Evolutionary conservation across 2,888 invertebrate genomes (phyloP).

Genomic region (Polyommatus icarus): DNA sequence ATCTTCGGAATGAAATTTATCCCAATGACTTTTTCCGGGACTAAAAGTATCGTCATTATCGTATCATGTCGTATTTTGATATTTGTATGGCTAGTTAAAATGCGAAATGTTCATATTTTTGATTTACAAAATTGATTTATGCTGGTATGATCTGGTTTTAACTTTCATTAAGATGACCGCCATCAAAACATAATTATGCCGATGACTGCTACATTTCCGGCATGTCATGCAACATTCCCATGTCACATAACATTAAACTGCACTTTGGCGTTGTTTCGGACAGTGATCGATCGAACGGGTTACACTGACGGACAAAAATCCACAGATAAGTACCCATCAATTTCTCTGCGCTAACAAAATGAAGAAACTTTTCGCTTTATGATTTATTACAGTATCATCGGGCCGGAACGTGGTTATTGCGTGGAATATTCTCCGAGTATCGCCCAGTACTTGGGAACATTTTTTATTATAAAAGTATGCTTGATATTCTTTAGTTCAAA

Average conservation of each 20-base stretch:
- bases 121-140: too few species aligned
- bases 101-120: too few species aligned
- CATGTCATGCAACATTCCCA: background rate
- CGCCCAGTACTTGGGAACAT: background rate
- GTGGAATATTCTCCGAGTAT: conserved; percentile 11
- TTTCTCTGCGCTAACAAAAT: conserved; percentile 29
- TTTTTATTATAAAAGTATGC: conserved; percentile 2
- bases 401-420: conserved; percentile 21
- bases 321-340: conserved; percentile 31
- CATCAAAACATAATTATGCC: background rate
- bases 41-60: too few species aligned
- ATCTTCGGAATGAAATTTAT: too few species aligned
- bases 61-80: too few species aligned
- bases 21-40: too few species aligned
- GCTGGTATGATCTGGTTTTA: too few species aligned
- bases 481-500: background rate
- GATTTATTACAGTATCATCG: conserved; percentile 38
- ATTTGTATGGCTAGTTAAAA: too few species aligned
- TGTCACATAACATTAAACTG: conserved; percentile 19
- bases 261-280: conserved; percentile 29
- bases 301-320: conserved; percentile 35
- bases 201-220: background rate
- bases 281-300: conserved; percentile 42
- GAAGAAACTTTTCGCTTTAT: conserved; percentile 38
- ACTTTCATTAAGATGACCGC: too few species aligned